These are phyloP conservation scores for Desmophyllum pertusum DNA, from an alignment of 92 coral and sea anemone genomes.

Conservation along the genomic window DNA sequence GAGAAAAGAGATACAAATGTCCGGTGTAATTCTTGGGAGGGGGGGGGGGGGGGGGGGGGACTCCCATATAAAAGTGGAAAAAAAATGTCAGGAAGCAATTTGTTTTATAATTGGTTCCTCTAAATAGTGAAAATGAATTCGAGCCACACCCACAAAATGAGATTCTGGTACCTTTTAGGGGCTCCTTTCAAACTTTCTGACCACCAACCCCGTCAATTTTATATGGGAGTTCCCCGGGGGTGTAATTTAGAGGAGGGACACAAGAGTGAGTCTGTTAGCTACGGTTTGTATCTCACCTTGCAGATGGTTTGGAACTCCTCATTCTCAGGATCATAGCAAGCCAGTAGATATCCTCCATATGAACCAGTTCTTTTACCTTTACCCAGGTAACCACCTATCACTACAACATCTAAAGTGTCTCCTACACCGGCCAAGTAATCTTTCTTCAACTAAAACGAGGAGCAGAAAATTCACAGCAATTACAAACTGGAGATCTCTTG, in stretches of 20 bases:
- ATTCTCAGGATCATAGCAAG: slow-evolving; percentile 92
- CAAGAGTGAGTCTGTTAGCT: neutral
- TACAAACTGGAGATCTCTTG: neutral
- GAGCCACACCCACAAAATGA: no score
- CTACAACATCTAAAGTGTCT: slow-evolving; percentile 90
- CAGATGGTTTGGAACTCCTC: slow-evolving; percentile 97
- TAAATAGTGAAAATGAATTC: no score
- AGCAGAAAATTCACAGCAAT: neutral
- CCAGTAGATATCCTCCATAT: slow-evolving; percentile 92
- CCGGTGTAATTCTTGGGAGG: no score
- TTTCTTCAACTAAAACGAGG: slow-evolving; percentile 81
- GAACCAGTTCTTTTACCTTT: slow-evolving; percentile 96
- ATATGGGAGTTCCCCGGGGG: no score
- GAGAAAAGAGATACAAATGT: neutral
- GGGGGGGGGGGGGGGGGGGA: no score
- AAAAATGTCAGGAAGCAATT: no score
- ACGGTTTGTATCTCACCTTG: slow-evolving; percentile 58
- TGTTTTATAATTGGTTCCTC: no score
- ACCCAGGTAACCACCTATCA: slow-evolving; percentile 93
- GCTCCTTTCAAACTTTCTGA: no score
- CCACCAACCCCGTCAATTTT: no score
- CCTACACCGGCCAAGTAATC: slow-evolving; percentile 97
- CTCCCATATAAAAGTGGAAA: no score
- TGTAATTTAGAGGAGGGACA: no score
- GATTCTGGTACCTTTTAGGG: no score